A percentile compares a stretch with the other conserved stretches of the same genome.
phyloP scores from a whole-genome alignment of 2,888 invertebrate genomes.

The Sinopyrophorus schimmeli region DNA sequence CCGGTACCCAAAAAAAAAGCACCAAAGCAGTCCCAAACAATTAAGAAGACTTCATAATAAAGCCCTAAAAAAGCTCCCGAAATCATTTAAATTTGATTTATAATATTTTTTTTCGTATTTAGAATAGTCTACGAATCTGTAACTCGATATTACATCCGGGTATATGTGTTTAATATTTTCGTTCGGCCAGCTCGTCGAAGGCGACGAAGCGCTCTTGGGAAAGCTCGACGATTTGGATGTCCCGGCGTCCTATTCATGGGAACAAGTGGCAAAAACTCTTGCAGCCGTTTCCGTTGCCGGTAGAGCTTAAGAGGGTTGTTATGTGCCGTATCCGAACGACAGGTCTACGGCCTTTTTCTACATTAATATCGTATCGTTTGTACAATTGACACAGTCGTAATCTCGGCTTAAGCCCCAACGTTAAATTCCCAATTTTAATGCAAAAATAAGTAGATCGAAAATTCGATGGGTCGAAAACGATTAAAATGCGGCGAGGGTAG shows the following conservation, averaged over 20 bases:
- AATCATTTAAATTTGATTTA: slow-evolving; percentile 20
- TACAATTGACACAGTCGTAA: no score
- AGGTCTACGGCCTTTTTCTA: slow-evolving; percentile 30
- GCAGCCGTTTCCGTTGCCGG: slow-evolving; percentile 42
- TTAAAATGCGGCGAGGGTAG: no score
- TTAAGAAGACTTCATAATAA: no score
- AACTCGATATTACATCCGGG: slow-evolving; percentile 46
- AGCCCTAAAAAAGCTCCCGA: no score
- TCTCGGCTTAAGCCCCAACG: no score
- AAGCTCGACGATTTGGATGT: slow-evolving; percentile 20
- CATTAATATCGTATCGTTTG: no score
- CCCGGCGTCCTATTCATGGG: slow-evolving; percentile 32
- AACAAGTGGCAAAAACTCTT: slow-evolving; percentile 42
- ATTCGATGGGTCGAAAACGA: no score
- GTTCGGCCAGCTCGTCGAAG: slow-evolving; percentile 15
- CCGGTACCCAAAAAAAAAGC: no score
- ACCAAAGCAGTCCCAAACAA: no score
- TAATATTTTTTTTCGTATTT: slow-evolving; percentile 20
- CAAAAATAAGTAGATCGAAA: no score
- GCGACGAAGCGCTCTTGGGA: background rate
- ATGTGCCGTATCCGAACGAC: slow-evolving; percentile 35
- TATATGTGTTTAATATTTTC: slow-evolving; percentile 45
- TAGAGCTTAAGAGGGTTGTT: slow-evolving; percentile 28
- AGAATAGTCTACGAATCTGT: slow-evolving; percentile 19
- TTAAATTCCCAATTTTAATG: slow-evolving; percentile 2